Conservation (phyloP, 2,797 vertebrate genomes). For the Sphenopsis melanotis region DNA sequence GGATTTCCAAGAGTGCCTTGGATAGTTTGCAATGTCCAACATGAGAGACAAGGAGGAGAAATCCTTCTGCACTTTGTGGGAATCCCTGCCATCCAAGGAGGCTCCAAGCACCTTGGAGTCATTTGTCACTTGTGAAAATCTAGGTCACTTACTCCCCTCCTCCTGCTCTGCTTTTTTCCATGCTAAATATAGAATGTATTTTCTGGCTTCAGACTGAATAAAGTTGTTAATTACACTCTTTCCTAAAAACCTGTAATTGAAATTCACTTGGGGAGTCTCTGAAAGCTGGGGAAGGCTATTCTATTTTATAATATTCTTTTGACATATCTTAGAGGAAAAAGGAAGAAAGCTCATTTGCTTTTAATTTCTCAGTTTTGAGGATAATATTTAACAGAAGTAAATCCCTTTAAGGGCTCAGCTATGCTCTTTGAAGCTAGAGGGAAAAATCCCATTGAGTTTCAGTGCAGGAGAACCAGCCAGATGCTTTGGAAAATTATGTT, state of each 20-base stretch:
- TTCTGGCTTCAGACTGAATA: conserved; percentile 11
- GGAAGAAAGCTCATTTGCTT: conserved; percentile 32
- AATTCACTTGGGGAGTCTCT: conserved; percentile 3
- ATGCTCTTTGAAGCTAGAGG: conserved; percentile 30
- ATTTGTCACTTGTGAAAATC: conserved; percentile 42
- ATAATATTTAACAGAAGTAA: conserved; percentile 57
- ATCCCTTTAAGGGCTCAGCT: conserved; percentile 48
- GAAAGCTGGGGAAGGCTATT: conserved; percentile 14
- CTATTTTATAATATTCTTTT: not conserved
- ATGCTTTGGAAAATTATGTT: not conserved
- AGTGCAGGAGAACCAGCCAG: not conserved
- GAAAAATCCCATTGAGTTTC: conserved; percentile 14
- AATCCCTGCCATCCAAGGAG: not conserved
- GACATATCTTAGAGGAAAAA: conserved; percentile 22
- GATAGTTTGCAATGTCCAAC: not conserved
- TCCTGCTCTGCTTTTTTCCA: not conserved
- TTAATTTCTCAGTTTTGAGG: conserved; percentile 40
- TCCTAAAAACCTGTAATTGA: conserved; percentile 24
- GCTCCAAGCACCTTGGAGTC: not conserved
- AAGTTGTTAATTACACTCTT: conserved; percentile 51
- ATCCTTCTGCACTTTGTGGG: not conserved
- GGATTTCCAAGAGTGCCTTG: not conserved
- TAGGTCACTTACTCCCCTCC: conserved; percentile 27
- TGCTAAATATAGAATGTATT: conserved; percentile 47
- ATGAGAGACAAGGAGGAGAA: not conserved